A percentile compares a stretch with the other conserved stretches of the same genome.
These are phyloP conservation scores for Tylochromis polylepis DNA, from an alignment of 2,113 vertebrate species.

Conservation along the genomic window DNA sequence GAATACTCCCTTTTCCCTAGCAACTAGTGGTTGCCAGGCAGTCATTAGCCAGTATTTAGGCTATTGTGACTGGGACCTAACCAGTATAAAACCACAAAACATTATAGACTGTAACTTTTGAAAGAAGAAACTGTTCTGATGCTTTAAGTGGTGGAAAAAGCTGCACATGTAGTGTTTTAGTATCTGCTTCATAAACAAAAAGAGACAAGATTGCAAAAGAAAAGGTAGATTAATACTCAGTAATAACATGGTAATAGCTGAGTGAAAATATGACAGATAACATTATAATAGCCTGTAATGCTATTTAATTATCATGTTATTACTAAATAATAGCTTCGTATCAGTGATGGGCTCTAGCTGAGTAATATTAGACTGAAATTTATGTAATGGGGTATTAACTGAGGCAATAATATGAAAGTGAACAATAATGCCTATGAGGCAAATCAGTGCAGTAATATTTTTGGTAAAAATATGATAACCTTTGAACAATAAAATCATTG, in stretches of 20 bases:
- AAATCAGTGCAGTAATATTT: not conserved
- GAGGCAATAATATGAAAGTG: not conserved
- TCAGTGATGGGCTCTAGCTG: not conserved
- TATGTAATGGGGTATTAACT: not conserved
- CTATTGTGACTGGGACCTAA: not conserved
- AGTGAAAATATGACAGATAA: not conserved
- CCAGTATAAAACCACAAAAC: not conserved
- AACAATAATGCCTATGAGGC: not conserved
- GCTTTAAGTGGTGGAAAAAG: not conserved
- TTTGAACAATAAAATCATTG: not conserved
- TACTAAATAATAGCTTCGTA: not conserved
- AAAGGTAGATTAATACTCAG: not conserved
- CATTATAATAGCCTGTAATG: not conserved
- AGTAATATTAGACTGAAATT: not conserved
- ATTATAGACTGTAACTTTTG: not conserved
- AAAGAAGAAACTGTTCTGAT: not conserved
- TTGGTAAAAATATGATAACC: rapidly evolving
- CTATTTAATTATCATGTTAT: not conserved
- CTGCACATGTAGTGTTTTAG: rapidly evolving
- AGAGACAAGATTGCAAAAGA: rapidly evolving
- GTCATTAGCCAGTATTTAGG: not conserved
- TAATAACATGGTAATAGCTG: rapidly evolving
- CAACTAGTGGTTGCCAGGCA: rapidly evolving
- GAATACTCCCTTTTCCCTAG: not conserved
- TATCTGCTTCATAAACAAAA: not conserved